Evolutionary conservation across 2,113 vertebrate species (phyloP).

Genomic region (Aspiorhynchus laticeps): DNA sequence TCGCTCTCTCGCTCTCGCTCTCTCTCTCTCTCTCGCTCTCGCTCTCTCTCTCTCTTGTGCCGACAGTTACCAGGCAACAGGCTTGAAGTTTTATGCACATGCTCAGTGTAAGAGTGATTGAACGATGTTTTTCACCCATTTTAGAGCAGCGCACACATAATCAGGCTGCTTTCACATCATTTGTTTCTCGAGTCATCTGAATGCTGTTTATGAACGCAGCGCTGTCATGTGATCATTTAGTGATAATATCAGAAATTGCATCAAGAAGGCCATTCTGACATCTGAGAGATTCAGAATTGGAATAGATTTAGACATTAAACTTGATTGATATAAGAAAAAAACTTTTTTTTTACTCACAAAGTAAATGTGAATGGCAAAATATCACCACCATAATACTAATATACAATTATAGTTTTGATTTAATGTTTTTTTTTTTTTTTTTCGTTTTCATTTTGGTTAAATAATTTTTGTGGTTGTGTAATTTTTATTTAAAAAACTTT

Average conservation of each 20-base stretch:
- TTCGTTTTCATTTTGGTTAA: too few relatives aligned
- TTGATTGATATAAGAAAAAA: too few relatives aligned
- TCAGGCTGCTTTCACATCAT: neutral
- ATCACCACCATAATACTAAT: neutral
- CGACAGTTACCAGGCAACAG: slow-evolving; percentile 57
- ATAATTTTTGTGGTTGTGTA: too few relatives aligned
- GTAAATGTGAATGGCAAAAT: neutral
- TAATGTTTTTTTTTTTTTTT: too few relatives aligned
- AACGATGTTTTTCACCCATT: slow-evolving; percentile 39
- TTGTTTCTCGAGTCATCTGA: neutral
- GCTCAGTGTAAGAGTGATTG: slow-evolving; percentile 31
- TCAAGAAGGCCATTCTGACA: neutral
- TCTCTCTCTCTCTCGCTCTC: slow-evolving; percentile 25
- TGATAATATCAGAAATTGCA: neutral
- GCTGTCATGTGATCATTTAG: neutral
- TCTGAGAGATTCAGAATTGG: neutral
- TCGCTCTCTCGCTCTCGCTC: neutral
- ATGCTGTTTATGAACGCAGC: neutral
- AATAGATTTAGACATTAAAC: neutral
- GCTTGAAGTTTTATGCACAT: slow-evolving; percentile 53
- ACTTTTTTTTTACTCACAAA: too few relatives aligned
- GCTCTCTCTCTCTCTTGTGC: slow-evolving; percentile 23
- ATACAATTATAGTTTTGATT: too few relatives aligned
- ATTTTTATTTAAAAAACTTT: too few relatives aligned
- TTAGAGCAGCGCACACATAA: neutral